These are phyloP conservation scores for Henicopernis longicauda DNA, from an alignment of 2,113 vertebrate genomes.

Conservation along the genomic window DNA sequence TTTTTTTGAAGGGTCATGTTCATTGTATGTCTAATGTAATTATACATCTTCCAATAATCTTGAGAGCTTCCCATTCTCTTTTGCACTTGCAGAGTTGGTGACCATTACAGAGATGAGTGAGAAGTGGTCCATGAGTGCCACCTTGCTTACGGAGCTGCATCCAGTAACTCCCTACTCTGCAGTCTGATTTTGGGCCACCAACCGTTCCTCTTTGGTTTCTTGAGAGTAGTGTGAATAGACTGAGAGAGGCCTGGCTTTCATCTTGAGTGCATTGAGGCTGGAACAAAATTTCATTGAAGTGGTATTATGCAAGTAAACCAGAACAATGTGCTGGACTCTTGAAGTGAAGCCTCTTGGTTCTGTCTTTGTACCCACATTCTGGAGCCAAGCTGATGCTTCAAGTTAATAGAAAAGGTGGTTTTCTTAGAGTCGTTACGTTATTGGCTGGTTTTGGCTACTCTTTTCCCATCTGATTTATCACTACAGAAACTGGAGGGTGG, in stretches of 20 bases:
- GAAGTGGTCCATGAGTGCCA: not conserved
- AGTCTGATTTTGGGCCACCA: not conserved
- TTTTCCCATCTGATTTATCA: not conserved
- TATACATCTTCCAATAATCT: not conserved
- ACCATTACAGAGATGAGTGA: not conserved
- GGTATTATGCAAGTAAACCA: not conserved
- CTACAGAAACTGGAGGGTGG: not conserved
- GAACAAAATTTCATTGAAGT: not conserved
- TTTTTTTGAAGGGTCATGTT: not conserved
- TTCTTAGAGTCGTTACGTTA: not conserved
- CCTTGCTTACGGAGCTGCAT: not conserved
- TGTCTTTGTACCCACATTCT: not conserved
- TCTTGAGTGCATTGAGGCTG: not conserved
- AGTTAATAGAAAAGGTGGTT: not conserved
- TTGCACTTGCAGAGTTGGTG: not conserved
- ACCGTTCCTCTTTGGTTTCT: not conserved
- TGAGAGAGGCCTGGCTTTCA: not conserved
- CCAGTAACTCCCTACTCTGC: not conserved
- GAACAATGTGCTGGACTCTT: not conserved
- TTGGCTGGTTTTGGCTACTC: not conserved
- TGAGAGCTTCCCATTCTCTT: not conserved
- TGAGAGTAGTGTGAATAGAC: not conserved
- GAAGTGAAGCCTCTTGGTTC: not conserved
- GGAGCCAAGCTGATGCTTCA: not conserved
- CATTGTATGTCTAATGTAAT: not conserved